Evolutionary conservation across 2,888 invertebrate species (phyloP), one percentile per base, ranked within the genome.

Genomic region (Chaitophorus viminalis): DNA sequence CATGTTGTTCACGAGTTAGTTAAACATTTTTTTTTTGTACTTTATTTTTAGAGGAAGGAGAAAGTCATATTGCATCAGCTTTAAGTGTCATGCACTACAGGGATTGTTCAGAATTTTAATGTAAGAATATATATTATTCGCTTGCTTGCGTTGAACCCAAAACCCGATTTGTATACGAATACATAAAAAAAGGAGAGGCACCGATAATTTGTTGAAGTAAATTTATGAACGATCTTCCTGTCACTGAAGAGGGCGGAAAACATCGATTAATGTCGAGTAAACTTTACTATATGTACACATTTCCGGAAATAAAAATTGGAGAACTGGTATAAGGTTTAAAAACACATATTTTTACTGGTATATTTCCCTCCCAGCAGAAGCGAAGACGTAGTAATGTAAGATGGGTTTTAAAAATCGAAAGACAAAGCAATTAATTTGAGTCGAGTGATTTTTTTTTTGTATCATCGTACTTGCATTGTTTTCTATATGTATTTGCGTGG

Each of bases 171-270:
- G 54, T n/a, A 29, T 9, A 29, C 60, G 6, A 60, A 75, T 29
- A 60, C 33, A 52, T 11, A 83, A 25, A 36, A 60, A 60, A 21
- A 21, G 17, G 82, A n/a, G 6, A 46, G 68, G n/a, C 29, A 2
- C 77, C 85, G 65, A 70, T 85, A 78, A 70, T 85, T 85, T 78
- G 77, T 85, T 52, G 77, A 70, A 78, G 76, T 78, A 52, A 70
- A 85, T 85, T 85, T 85, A 85, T 54, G 85, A 78, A 52, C 85
- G 25, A 39, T n/a, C 33, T 85, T 78, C 70, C 68, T 54, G 77
- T 77, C 77, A 31, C 52, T 68, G 33, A 18, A 8, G n/a, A 29
- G 33, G 52, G 78, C 77, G 33, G 46, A n/a, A 68, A 33, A 65
- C 52, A 68, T 85, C 85, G 46, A 52, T 46, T 31, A 60, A 4